phyloP scores from a whole-genome alignment of 2,888 invertebrate species.

The Heliconius charithonia region DNA sequence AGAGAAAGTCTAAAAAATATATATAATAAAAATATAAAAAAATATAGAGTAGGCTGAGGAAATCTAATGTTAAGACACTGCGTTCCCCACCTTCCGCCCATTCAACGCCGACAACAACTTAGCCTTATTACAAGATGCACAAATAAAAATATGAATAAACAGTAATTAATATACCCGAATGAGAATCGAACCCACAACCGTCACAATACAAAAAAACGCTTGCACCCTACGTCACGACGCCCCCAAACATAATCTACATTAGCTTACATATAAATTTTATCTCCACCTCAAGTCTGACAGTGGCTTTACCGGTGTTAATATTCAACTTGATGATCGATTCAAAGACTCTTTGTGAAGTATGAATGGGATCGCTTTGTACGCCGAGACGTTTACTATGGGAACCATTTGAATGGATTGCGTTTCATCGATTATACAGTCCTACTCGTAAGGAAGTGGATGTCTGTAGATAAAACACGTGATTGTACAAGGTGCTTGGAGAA shows the following conservation, averaged over 20 bases:
- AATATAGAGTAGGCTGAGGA: too few species aligned
- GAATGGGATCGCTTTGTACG: slow-evolving; percentile 49
- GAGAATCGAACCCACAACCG: too few species aligned
- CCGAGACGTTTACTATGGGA: slow-evolving; percentile 50
- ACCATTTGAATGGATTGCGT: slow-evolving; percentile 48
- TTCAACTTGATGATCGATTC: slow-evolving; percentile 47
- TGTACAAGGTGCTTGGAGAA: slow-evolving; percentile 41
- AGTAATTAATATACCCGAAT: too few species aligned
- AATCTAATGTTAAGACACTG: too few species aligned
- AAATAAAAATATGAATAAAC: too few species aligned
- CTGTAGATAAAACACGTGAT: slow-evolving; percentile 46
- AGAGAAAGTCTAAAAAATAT: too few species aligned
- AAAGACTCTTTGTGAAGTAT: slow-evolving; percentile 50
- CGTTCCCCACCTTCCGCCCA: background rate
- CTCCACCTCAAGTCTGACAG: slow-evolving; percentile 23
- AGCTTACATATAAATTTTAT: background rate
- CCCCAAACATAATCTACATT: background rate
- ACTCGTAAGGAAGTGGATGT: slow-evolving; percentile 44
- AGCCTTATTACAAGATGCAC: too few species aligned
- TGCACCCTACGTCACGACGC: too few species aligned
- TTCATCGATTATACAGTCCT: slow-evolving; percentile 45
- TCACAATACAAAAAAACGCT: too few species aligned
- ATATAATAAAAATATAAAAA: too few species aligned
- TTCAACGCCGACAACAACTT: too few species aligned
- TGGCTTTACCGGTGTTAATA: slow-evolving; percentile 45